Evolutionary conservation across 2,797 vertebrate genomes (phyloP), one percentile per base, ranked within the genome.

Genomic region (Cheirogaleus major): DNA sequence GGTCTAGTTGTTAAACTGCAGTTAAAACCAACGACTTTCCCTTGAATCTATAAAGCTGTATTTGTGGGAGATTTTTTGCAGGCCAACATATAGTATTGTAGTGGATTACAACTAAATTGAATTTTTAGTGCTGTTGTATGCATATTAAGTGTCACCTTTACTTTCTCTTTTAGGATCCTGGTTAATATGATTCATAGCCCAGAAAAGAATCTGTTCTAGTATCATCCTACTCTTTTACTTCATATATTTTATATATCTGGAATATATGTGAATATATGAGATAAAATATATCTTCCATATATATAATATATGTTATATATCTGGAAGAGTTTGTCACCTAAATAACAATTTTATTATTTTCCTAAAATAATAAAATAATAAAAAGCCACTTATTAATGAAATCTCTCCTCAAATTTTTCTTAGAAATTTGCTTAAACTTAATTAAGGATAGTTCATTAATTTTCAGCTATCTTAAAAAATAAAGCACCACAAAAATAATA

Each of bases 1-100:
- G 17, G 17, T 50, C 72, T 32, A 3, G 30, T 35, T 93, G 57
- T 89, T 91, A 91, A 93, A 89, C 82, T 3, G 14, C 45, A 69
- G 57, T 80, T 92, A 92, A 96, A 96, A 83, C 55, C 65, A 94
- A 83, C 65, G 86, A 32, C 41, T 78, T 72, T 80, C 91, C 43
- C 52, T 87, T 81, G 61, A 93, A 76, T 94, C 63, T 63, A 76
- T 80, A 82, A 93, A 95, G 82, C 41, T 97, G 7, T 82, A 89
- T 86, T 82, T 95, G 89, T 20, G 3, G 75, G 63, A 89, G 50
- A 79, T 35, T 81, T 95, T 94, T 94, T 89, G 95, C 87, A 93
- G 81, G 41, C 25, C 69, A 91, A 27, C 38, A 65, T 48, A 93
- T 7, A 93, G 11, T 65, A 7, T 22, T n/a, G 20, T 25, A n/a